Percentiles rank a stretch among this genome's conserved stretches.
Evolutionary conservation across 1,140 invertebrate genomes (phyloP).

Genomic region (Eupeodes corollae): DNA sequence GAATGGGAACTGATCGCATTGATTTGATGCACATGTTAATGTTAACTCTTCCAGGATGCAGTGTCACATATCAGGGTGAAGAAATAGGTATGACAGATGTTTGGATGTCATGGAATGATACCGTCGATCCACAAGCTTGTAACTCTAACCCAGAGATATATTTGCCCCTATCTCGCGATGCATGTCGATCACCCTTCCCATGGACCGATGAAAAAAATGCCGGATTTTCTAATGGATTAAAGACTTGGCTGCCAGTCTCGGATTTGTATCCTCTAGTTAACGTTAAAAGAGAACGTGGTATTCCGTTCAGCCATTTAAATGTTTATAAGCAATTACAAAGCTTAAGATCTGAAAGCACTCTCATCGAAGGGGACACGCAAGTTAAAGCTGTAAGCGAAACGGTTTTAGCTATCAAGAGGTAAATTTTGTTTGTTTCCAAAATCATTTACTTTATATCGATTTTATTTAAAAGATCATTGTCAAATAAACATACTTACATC

Average conservation of each 20-base stretch:
- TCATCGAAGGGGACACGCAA: conserved; percentile 24
- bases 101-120: conserved; percentile 41
- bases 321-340: conserved; percentile 25
- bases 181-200: conserved; percentile 62
- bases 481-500: conserved; percentile 20
- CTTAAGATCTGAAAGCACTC: conserved; percentile 18
- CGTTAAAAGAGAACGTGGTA: conserved; percentile 19
- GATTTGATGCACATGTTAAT: conserved; percentile 58
- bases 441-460: background rate
- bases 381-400: conserved; percentile 22
- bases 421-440: background rate
- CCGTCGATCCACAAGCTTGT: conserved; percentile 45
- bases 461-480: conserved; percentile 12
- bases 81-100: conserved; percentile 59
- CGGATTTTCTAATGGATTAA: conserved; percentile 34
- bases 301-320: conserved; percentile 23
- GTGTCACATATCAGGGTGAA: conserved; percentile 50
- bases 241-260: conserved; percentile 55
- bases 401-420: conserved; percentile 32
- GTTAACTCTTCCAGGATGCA: conserved; percentile 58
- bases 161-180: conserved; percentile 47
- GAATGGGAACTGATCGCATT: conserved; percentile 47
- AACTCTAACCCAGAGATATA: conserved; percentile 40
- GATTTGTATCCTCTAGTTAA: conserved; percentile 46
- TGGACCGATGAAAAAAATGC: conserved; percentile 47